A percentile compares a stretch with the other conserved stretches of the same genome.
These are phyloP conservation scores for Loriculus beryllinus DNA, from an alignment of 2,797 vertebrate genomes.

Conservation along the genomic window DNA sequence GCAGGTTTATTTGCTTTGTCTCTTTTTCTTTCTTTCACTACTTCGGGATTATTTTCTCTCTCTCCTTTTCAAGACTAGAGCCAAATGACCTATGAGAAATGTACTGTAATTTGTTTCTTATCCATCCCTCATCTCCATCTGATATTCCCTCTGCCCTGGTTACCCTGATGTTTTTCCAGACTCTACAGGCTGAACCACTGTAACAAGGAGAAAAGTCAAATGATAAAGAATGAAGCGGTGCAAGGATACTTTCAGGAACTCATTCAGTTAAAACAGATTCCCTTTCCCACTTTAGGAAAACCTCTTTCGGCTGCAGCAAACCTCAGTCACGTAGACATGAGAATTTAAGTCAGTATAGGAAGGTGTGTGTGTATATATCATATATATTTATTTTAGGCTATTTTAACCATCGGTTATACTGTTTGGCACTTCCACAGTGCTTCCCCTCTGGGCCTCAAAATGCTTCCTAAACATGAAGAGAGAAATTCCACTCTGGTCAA, in stretches of 20 bases:
- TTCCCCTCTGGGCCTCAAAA: conserved; percentile 53
- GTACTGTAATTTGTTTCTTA: conserved; percentile 62
- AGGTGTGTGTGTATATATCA: not conserved
- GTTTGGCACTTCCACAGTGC: conserved; percentile 26
- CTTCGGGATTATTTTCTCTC: not conserved
- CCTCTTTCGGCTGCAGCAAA: not conserved
- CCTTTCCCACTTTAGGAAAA: not conserved
- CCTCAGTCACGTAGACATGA: not conserved
- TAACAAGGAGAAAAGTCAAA: conserved; percentile 63
- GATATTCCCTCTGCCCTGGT: conserved; percentile 66
- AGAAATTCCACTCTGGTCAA: conserved; percentile 63
- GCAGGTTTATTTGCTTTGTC: conserved; percentile 67
- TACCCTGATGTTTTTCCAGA: conserved; percentile 72
- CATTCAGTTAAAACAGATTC: not conserved
- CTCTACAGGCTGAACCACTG: conserved; percentile 32
- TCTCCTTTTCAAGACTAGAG: conserved; percentile 49
- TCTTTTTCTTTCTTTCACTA: conserved; percentile 55
- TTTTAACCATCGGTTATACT: not conserved
- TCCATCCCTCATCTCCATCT: conserved; percentile 66
- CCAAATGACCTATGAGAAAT: conserved; percentile 69
- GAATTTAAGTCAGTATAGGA: not conserved
- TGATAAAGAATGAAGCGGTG: not conserved
- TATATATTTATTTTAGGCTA: not conserved
- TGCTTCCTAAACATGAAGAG: conserved; percentile 39
- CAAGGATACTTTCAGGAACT: conserved; percentile 29